These are phyloP conservation scores for Paramuricea clavata DNA, from an alignment of 92 coral and sea anemone species.

Conservation along the genomic window DNA sequence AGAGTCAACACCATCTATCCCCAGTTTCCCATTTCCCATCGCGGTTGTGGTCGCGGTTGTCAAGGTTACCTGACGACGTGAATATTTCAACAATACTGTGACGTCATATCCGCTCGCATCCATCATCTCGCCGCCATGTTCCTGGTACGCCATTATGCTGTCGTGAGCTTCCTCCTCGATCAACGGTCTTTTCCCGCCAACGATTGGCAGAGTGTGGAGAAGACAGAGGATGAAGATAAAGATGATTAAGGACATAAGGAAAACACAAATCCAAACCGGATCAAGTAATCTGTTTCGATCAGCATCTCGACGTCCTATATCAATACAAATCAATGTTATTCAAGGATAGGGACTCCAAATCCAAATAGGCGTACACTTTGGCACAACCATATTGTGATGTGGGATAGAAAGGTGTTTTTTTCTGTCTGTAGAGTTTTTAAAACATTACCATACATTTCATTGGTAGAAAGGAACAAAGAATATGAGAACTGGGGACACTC, in stretches of 20 bases:
- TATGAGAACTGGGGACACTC: no score
- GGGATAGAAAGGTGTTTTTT: no score
- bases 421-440: no score
- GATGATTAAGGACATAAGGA: conserved; percentile 16
- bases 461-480: no score
- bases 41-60: neutral
- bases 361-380: no score
- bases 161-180: conserved; percentile 63
- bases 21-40: conserved; percentile 15
- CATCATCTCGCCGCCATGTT: conserved; percentile 96
- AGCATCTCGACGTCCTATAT: neutral
- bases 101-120: conserved; percentile 95
- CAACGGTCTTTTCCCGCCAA: conserved; percentile 23
- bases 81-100: conserved; percentile 83
- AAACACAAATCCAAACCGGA: conserved; percentile 39
- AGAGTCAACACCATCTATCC: conserved; percentile 9
- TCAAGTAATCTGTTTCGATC: conserved; percentile 27
- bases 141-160: conserved; percentile 97
- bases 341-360: no score
- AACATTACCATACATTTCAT: no score
- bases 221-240: conserved; percentile 23
- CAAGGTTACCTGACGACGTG: conserved; percentile 23
- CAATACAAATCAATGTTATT: neutral
- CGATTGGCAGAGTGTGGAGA: conserved; percentile 29
- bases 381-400: no score